Evolutionary conservation across 2,888 invertebrate species (phyloP), one percentile per base, ranked within the genome.

Genomic region (Cheilosia pagana): DNA sequence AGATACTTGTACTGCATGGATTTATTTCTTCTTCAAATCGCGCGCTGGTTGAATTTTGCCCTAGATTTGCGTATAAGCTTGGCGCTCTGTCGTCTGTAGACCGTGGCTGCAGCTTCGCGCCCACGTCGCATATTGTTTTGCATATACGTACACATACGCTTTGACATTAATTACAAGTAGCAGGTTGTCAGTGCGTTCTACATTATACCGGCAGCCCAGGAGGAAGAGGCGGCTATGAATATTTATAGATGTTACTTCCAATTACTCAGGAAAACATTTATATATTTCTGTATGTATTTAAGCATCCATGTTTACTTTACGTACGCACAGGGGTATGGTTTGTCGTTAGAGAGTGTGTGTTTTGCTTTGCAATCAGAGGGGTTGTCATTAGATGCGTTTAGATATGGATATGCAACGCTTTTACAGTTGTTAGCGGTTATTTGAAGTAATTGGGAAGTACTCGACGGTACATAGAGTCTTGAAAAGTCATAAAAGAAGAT

Each of bases 81-180:
- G 39, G 19, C 28, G 16, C 28, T 48, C 19, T 19, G 1, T 8
- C 19, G 48, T 45, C 43, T 39, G 52, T 70, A 39, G 50, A 62
- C 53, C 68, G 28, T 65, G 59, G 52, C 28, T 68, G 75, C 31
- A 50, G 8, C 50, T 63, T 52, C 70, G 65, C 23, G 50, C 50
- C 21, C 81, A 70, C 70, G 53, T 76, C 62, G 28, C 76, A 81
- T 43, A 65, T 71, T 70, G 76, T 59, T 75, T 62, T 57, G 23
- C 63, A 78, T 78, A 53, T 68, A 62, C 41, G 60, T 68, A 62
- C 41, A 28, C 8, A 59, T 62, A 52, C 43, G 62, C 77, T 71
- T 72, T 82, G 82, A 82, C 78, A 62, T 78, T 82, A 82, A 82
- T 82, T 82, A 50, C 72, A 72, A 67, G 72, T 74, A 65, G 71